Conservation (phyloP, 2,113 vertebrate genomes). For the Grammomys surdaster region DNA sequence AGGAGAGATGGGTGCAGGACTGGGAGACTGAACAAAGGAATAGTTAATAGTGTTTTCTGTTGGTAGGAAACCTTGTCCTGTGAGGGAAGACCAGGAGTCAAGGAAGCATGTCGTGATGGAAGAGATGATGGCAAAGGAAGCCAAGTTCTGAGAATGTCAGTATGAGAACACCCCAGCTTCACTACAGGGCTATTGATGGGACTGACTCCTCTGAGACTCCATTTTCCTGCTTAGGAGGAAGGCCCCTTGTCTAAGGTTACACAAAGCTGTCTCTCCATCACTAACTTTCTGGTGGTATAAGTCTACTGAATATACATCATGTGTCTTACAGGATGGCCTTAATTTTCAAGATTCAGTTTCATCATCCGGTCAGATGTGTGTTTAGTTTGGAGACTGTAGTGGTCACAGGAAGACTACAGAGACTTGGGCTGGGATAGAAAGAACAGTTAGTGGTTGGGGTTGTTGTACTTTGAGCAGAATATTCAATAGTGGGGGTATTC, state of each 20-base stretch:
- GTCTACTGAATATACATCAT: neutral
- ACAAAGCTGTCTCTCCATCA: neutral
- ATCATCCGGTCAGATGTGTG: neutral
- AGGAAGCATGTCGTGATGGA: neutral
- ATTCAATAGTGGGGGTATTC: neutral
- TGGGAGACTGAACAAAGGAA: neutral
- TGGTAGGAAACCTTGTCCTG: neutral
- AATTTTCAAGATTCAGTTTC: neutral
- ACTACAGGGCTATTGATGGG: neutral
- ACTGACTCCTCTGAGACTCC: neutral
- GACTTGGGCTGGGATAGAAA: neutral
- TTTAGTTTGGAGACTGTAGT: neutral
- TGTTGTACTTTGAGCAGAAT: neutral
- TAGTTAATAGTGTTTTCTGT: neutral
- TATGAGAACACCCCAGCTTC: neutral
- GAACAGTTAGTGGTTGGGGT: neutral
- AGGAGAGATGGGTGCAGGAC: neutral
- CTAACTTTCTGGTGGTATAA: neutral
- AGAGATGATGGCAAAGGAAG: neutral
- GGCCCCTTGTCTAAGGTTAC: neutral
- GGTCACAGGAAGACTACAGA: neutral
- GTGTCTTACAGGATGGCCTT: neutral
- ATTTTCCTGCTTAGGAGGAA: neutral
- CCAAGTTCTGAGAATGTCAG: neutral
- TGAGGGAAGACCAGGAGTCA: neutral